Evolutionary conservation across 2,888 invertebrate genomes (phyloP).

Genomic region (Camptogramma bilineatum): DNA sequence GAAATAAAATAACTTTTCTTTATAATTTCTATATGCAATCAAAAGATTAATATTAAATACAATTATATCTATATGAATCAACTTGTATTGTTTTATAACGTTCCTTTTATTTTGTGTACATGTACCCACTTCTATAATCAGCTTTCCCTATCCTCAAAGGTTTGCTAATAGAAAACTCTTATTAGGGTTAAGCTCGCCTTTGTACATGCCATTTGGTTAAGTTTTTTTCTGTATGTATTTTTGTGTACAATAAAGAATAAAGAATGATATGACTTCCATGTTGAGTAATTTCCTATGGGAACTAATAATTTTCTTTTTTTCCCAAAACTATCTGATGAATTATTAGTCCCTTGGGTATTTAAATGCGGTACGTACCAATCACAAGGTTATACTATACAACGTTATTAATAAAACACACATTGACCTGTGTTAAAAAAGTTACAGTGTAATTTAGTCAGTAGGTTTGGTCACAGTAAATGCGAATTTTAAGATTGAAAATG

Average conservation of each 20-base stretch:
- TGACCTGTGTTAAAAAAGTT: conserved; percentile 48
- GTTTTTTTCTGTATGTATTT: no score
- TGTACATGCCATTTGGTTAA: no score
- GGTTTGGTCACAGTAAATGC: not conserved
- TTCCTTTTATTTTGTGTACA: no score
- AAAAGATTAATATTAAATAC: no score
- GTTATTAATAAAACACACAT: conserved; percentile 64
- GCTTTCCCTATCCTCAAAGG: no score
- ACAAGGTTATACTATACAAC: conserved; percentile 48
- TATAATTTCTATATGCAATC: no score
- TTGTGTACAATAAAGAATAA: no score
- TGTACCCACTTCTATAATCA: no score
- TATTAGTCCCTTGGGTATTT: conserved; percentile 47
- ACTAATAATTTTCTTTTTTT: conserved; percentile 25
- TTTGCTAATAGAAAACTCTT: no score
- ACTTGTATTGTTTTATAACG: no score
- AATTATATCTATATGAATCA: no score
- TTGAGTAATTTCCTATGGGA: conserved; percentile 48
- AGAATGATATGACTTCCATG: not conserved
- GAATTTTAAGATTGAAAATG: not conserved
- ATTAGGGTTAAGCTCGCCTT: no score
- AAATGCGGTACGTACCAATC: conserved; percentile 49
- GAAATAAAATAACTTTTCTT: not conserved
- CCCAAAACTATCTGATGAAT: conserved; percentile 44
- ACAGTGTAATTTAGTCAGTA: conserved; percentile 28